These are phyloP conservation scores for Ganaspis brasiliensis DNA, from an alignment of 2,888 invertebrate species.

Conservation along the genomic window DNA sequence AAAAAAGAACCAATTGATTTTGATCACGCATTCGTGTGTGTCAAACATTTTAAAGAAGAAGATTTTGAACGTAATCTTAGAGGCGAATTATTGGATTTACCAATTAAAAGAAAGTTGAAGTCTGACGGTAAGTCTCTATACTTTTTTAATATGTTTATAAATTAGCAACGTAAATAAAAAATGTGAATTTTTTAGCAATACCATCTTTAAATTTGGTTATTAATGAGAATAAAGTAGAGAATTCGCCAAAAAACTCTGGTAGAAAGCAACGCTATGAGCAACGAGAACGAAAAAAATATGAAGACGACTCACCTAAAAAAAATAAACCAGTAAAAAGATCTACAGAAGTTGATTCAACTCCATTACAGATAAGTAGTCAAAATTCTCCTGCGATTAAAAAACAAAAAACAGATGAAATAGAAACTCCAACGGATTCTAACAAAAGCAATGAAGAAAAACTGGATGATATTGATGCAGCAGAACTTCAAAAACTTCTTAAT, in stretches of 20 bases:
- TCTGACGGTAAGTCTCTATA: conserved; percentile 7
- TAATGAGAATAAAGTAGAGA: background rate
- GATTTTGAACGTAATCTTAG: conserved; percentile 14
- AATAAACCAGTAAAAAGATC: background rate
- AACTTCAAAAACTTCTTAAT: conserved; percentile 28
- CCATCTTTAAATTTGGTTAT: background rate
- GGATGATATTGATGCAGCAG: conserved; percentile 13
- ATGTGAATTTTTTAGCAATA: conserved; percentile 24
- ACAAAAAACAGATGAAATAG: background rate
- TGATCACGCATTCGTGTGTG: conserved; percentile 10
- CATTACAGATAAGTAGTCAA: background rate
- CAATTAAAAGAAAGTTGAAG: conserved; percentile 10
- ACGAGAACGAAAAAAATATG: conserved; percentile 6
- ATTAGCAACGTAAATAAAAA: too few relatives aligned
- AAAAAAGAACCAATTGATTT: background rate
- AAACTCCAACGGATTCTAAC: background rate
- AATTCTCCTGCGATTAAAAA: background rate
- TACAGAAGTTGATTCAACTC: background rate
- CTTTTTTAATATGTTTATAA: too few relatives aligned
- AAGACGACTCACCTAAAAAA: background rate
- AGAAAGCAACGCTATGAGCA: conserved; percentile 12
- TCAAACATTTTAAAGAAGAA: conserved; percentile 14
- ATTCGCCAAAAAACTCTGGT: background rate
- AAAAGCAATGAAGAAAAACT: background rate
- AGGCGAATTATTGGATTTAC: background rate